Base-by-base conservation (phyloP, 2,113 vertebrate species). In the Serilophus lunatus region DNA sequence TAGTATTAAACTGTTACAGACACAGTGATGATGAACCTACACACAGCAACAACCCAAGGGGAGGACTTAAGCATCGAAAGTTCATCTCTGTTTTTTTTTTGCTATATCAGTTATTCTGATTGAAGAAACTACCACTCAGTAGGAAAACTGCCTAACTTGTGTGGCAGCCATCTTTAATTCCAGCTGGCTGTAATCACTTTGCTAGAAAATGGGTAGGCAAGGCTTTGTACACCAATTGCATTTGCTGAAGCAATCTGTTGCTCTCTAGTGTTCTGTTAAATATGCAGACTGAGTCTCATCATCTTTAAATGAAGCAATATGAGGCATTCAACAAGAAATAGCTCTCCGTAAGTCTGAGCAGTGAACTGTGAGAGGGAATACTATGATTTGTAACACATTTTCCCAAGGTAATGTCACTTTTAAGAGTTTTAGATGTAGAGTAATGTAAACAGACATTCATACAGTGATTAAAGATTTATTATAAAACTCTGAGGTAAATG, bases 221-320 rank as follows among this genome's bases (percentile, higher is more conserved):
- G 47, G 12, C 53, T 86, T 79, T 5, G 6, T n/a, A 42, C 1
- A 15, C 28, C 74, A 80, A 1, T 26, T 76, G 28, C 61, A 45
- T 82, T 91, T 92, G 81, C 23, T 2, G 10, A 75, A 86, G 31
- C 71, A 60, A 68, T 91, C 53, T 81, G 49, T 78, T 89, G 83
- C 53, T 91, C 69, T 85, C 25, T 69, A 71, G 49, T 44, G 36
- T 76, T 86, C 57, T 89, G 53, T 89, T 59, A 75, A 72, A 80
- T 78, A 66, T 17, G 8, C 57, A 82, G 51, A 69, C 28, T 6
- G 7, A 63, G 45, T 86, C 56, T 83, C 44, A 88, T 83, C 91
- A 94, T 56, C 63, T 71, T 93, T 93, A 94, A 88, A 53, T 82
- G 35, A 90, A 94, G 40, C 71, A 86, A 66, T 81, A 69, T 26